A percentile compares a stretch with the other conserved stretches of the same genome.
These are phyloP conservation scores for Ophiothrix spiculata DNA, from an alignment of 35 echinoderm and acorn worm genomes.

Conservation along the genomic window DNA sequence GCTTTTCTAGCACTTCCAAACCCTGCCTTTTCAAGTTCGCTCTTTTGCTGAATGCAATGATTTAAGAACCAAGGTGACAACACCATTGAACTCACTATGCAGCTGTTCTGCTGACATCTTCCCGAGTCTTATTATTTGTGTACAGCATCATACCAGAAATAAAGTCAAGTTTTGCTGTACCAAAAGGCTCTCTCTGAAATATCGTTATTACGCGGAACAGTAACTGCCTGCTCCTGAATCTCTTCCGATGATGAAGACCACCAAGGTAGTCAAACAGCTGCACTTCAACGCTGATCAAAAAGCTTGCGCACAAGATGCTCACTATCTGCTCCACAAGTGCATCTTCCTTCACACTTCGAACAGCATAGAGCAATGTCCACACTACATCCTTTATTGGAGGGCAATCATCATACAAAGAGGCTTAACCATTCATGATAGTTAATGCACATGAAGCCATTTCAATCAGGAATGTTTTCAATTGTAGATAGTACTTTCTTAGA, in stretches of 20 bases:
- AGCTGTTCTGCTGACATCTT: neutral
- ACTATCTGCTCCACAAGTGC: slow-evolving; percentile 17
- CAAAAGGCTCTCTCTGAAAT: slow-evolving; percentile 21
- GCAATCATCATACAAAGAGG: slow-evolving; percentile 2
- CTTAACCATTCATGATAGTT: neutral
- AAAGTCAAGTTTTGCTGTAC: neutral
- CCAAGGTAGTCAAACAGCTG: slow-evolving; percentile 23
- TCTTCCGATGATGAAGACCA: neutral
- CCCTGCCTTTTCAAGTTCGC: neutral
- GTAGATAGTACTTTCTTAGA: neutral
- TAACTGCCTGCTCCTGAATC: neutral
- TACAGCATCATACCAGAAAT: slow-evolving; percentile 14
- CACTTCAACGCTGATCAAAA: slow-evolving; percentile 1
- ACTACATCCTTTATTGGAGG: slow-evolving; percentile 28
- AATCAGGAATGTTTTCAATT: neutral
- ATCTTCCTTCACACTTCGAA: neutral
- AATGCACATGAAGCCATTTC: neutral
- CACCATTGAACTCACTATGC: neutral
- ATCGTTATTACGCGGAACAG: slow-evolving; percentile 15
- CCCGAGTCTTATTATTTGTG: slow-evolving; percentile 9
- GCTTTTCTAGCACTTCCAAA: neutral
- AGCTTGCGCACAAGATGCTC: neutral
- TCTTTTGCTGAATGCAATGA: neutral
- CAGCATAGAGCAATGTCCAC: neutral
- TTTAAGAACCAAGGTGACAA: neutral